Evolutionary conservation across 2,888 invertebrate genomes (phyloP), one percentile per base, ranked within the genome.

Genomic region (Drosophila mayaguana): DNA sequence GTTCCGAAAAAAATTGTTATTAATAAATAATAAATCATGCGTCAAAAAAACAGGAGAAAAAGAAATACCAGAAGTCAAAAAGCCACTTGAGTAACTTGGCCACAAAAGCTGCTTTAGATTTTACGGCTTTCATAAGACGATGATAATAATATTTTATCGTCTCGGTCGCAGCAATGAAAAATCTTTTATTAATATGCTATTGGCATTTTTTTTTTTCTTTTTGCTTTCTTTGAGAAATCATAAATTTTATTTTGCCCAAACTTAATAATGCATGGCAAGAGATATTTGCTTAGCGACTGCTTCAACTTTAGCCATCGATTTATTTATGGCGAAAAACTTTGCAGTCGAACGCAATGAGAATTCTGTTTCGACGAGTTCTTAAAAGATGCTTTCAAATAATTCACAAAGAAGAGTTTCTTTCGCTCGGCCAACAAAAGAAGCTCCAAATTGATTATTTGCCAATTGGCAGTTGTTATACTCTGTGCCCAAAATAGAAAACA

Each of bases 21-120:
- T 83, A 85, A 82, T 88, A 83, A 83, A 88, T 88, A 72, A 83
- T 78, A 88, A 82, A 77, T 83, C 63, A 85, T 88, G 88, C 83
- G 76, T 60, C 71, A 80, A 72, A 76, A 74, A 53, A 63, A 57
- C 57, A 25, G 1, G 7, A 20, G 53, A 53, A 66, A 50, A 60
- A 11, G 3, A 18, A 57, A 36, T 22, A 38, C 1, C 18, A 59
- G 20, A 48, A 66, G 56, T 54, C 40, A 61, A 54, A 43, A 46
- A 46, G 62, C 48, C 70, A 63, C 79, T 75, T 53, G 63, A 56
- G 51, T 50, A 50, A 56, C 61, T 67, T 38, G 36, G 40, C 34
- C 20, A 50, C 53, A 54, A 63, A 72, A 77, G 63, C 74, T 36
- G 51, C 67, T 74, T 60, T 57, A 57, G 32, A 57, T 79, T 88